Conservation (phyloP, 2,888 invertebrate species). For the Ceriagrion tenellum region DNA sequence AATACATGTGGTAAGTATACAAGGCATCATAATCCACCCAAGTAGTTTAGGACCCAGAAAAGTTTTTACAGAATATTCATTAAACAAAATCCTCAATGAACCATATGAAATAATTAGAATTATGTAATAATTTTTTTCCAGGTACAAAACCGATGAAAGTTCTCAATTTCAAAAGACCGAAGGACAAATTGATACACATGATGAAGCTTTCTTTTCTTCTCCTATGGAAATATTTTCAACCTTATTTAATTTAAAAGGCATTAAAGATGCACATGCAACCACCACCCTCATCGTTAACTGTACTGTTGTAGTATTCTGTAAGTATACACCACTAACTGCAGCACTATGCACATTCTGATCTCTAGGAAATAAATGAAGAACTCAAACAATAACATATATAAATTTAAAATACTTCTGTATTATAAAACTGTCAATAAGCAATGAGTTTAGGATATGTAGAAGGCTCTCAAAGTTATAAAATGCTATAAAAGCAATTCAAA, state of each 20-base stretch:
- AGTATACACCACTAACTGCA: constrained; percentile 76
- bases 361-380: not conserved
- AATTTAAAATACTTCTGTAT: no score
- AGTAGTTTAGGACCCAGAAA: not conserved
- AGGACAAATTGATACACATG: not conserved
- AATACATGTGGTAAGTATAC: not conserved
- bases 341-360: no score
- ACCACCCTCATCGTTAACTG: constrained; percentile 85
- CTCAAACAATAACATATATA: no score
- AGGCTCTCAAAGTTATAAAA: no score
- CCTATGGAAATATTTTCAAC: constrained; percentile 55
- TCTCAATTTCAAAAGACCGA: not conserved
- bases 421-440: no score
- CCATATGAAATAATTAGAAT: not conserved
- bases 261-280: constrained; percentile 83
- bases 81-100: not conserved
- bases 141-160: constrained; percentile 36
- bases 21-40: not conserved
- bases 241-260: constrained; percentile 85
- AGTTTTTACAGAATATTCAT: not conserved
- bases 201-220: not conserved
- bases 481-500: not conserved
- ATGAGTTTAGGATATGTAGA: no score
- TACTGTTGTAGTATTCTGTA: constrained; percentile 81
- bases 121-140: not conserved